Evolutionary conservation across 2,888 invertebrate species (phyloP), one percentile per base, ranked within the genome.

Genomic region (Cheilosia vernalis): DNA sequence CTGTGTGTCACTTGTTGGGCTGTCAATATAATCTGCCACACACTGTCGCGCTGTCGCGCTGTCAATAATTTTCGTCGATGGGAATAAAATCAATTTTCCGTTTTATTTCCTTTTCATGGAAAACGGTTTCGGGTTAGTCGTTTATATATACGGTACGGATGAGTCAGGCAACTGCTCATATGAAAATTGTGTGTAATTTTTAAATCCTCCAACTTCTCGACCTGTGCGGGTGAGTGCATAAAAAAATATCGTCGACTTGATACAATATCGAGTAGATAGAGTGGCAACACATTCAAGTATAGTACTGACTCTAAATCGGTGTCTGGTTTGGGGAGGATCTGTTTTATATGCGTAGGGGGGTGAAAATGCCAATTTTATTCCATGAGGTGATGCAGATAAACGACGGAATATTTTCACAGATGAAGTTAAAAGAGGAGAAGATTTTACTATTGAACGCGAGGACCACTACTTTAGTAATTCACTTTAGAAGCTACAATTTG

Each of bases 101-200:
- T 85, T 85, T 85, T 85, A 85, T 85, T 85, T 77, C 76, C 77
- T 85, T 85, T 77, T 85, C 80, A 85, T 85, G 81, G 76, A 85
- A 85, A 85, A 72, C 80, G 80, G 80, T 85, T 85, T 85, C 70
- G 64, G 44, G 66, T 66, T 27, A 56, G 56, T 77, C 61, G 44
- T 72, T 37, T 64, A n/a, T 30, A 30, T 30, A 30, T 9, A 30
- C 30, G 30, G 30, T 9, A 17, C 10, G 21, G 21, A 37, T 17
- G 19, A 6, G 6, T 17, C 53, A 30, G 2, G 3, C 13, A 51
- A 33, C 27, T 49, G 67, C 42, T 81, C 85, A 66, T 60, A 66
- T 70, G 80, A 85, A 85, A 81, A 72, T 85, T 67, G 74, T 80
- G 67, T 81, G 85, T 72, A 77, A 77, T 85, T 85, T 37, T 85